Evolutionary conservation across 2,113 vertebrate species (phyloP).

Genomic region (Dromiciops gliroides): DNA sequence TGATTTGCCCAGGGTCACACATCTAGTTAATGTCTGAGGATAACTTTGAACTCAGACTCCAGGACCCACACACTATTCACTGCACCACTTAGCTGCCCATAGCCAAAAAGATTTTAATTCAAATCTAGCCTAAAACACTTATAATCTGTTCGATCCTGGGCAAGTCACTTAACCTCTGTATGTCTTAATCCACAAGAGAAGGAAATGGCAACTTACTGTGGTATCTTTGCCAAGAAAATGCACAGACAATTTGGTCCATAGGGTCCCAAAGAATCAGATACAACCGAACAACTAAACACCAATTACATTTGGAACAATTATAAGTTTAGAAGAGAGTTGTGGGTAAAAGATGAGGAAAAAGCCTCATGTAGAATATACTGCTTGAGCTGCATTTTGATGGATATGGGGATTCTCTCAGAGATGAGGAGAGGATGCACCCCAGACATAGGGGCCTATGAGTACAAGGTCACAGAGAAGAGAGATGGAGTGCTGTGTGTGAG

Average conservation of each 20-base stretch:
- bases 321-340: neutral
- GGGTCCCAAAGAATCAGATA: neutral
- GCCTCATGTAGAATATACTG: neutral
- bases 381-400: neutral
- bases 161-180: no score
- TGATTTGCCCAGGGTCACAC: no score
- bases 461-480: neutral
- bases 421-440: neutral
- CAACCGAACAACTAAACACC: neutral
- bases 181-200: no score
- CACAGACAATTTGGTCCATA: neutral
- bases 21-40: no score
- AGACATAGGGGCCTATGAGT: rapidly evolving
- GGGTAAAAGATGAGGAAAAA: neutral
- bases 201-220: no score
- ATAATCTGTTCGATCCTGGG: no score
- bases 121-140: no score
- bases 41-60: no score
- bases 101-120: no score
- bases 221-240: neutral
- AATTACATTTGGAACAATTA: neutral
- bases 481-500: neutral
- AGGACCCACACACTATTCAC: no score
- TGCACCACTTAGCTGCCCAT: no score
- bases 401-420: neutral